phyloP scores from a whole-genome alignment of 1,140 invertebrate genomes.

The Trichoplusia ni region DNA sequence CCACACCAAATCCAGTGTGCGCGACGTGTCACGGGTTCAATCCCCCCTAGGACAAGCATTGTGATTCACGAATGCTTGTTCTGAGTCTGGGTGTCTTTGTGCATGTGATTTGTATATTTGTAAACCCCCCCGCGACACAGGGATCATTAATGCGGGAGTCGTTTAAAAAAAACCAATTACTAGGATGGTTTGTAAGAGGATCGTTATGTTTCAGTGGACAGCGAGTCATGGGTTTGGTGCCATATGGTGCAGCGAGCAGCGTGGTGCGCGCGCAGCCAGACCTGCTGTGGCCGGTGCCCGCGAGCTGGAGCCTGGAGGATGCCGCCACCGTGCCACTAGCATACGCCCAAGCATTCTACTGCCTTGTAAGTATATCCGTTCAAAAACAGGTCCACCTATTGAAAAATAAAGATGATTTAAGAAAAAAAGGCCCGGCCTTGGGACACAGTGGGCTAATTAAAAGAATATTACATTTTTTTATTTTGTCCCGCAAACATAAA shows the following conservation, averaged over 20 bases:
- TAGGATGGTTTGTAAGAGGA: not conserved
- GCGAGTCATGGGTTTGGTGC: slow-evolving; percentile 53
- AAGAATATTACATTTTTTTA: too few species aligned
- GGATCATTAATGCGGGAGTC: too few species aligned
- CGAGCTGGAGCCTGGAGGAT: slow-evolving; percentile 87
- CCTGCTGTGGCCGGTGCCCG: slow-evolving; percentile 87
- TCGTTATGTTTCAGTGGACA: slow-evolving; percentile 39
- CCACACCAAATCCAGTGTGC: too few species aligned
- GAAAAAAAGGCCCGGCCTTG: not conserved
- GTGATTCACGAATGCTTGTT: too few species aligned
- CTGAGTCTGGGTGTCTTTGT: too few species aligned
- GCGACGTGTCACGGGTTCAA: too few species aligned
- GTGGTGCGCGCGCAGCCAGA: slow-evolving; percentile 73
- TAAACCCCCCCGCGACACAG: too few species aligned
- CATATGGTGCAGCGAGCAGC: slow-evolving; percentile 34
- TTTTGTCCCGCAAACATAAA: too few species aligned
- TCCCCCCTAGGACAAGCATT: too few species aligned
- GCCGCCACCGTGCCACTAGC: slow-evolving; percentile 87
- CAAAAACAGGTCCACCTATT: not conserved
- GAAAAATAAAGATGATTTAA: not conserved
- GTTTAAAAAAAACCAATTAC: too few species aligned
- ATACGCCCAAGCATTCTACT: slow-evolving; percentile 64
- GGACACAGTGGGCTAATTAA: not conserved
- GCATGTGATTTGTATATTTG: too few species aligned
- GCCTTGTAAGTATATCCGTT: slow-evolving; percentile 70